These are phyloP conservation scores for Ochropleura leucogaster DNA, from an alignment of 2,888 invertebrate genomes.

Conservation along the genomic window DNA sequence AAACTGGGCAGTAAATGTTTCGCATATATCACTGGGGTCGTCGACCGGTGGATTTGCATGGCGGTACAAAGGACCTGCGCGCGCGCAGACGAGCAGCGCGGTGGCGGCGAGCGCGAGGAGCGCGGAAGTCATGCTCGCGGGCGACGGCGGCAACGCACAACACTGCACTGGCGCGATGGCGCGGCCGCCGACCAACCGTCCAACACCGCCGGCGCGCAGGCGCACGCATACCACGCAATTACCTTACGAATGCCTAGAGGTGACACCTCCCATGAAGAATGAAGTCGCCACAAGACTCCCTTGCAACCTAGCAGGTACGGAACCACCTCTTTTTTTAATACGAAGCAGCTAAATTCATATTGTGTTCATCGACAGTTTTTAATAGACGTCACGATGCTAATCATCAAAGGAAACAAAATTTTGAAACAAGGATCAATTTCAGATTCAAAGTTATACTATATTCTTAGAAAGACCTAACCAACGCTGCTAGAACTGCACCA, in stretches of 20 bases:
- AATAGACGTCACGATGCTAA: too few relatives aligned
- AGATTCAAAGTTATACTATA: not conserved
- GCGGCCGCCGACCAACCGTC: constrained; percentile 56
- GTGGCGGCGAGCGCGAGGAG: constrained; percentile 71
- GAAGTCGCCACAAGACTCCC: not conserved
- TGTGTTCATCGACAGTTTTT: not conserved
- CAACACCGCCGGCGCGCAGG: not conserved
- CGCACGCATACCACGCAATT: constrained; percentile 37
- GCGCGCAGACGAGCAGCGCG: constrained; percentile 69
- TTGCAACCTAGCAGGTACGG: not conserved
- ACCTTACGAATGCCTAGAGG: constrained; percentile 42
- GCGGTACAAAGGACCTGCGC: constrained; percentile 74
- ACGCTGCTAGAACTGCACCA: not conserved
- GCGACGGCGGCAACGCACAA: constrained; percentile 65
- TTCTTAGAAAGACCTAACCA: not conserved
- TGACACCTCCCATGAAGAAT: constrained; percentile 22
- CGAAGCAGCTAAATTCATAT: not conserved
- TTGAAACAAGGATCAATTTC: not conserved
- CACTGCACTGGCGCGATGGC: constrained; percentile 68
- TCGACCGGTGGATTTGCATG: constrained; percentile 83
- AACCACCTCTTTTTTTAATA: not conserved
- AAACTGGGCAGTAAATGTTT: constrained; percentile 64
- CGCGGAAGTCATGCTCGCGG: constrained; percentile 66
- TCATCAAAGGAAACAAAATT: not conserved
- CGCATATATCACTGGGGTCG: constrained; percentile 85